Evolutionary conservation across 2,888 invertebrate genomes (phyloP), one percentile per base, ranked within the genome.

Genomic region (Cephus nigrinus): DNA sequence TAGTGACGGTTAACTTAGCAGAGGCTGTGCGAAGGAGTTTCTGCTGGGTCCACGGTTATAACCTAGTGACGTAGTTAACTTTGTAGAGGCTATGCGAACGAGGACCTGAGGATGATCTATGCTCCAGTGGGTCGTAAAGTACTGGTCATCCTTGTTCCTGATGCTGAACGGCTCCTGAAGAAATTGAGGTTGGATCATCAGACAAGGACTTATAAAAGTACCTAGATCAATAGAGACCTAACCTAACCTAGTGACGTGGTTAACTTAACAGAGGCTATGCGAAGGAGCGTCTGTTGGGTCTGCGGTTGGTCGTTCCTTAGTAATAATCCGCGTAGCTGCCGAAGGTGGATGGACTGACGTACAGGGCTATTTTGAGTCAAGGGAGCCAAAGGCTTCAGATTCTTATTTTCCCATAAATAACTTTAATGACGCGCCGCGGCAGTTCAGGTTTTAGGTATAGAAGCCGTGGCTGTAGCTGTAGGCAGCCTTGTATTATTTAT

Each of bases 381-480:
- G 84, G 80, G 85, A 85, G 83, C 85, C 82, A 82, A 84, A 86
- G 84, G 84, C 84, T 85, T 86, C 84, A 86, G 86, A 88, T 89
- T 88, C 89, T 89, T 88, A 89, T 89, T 89, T 89, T 83, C 83
- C 86, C 89, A 89, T 89, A 89, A 89, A 89, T 89, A 89, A 89
- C 88, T 89, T 89, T 89, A 89, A 89, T 89, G 89, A 89, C 89
- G 86, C 87, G 83, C 86, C 85, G 84, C 87, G 86, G 87, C 88
- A 86, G 88, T 86, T 87, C 83, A 84, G 85, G 85, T 85, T 88
- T 85, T 85, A 86, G 86, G 79, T 82, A 81, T 82, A 81, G 84
- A 77, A 83, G 84, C 84, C 83, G 81, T 82, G 80, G 9, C 82
- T 83, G 80, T 85, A 82, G 84, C 89, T 88, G 86, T 86, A 87